Evolutionary conservation across 2,888 invertebrate species (phyloP).

Genomic region (Mongoloraphidia duomilia): DNA sequence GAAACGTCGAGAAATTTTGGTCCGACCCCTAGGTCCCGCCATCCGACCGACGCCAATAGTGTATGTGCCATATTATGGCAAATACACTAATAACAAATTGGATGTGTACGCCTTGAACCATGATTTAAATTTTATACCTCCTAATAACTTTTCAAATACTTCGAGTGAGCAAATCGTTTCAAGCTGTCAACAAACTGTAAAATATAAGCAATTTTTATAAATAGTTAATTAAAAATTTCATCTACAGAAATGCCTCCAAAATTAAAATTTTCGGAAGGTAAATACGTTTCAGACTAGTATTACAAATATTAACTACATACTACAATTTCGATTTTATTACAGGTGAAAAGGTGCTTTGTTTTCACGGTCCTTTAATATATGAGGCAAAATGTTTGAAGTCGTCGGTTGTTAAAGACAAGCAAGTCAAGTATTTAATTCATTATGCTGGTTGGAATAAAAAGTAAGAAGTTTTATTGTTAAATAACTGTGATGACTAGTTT

Average conservation of each 20-base stretch:
- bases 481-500: neutral
- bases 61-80: no score
- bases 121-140: no score
- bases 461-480: conserved; percentile 35
- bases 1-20: no score
- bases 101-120: no score
- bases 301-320: neutral
- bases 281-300: conserved; percentile 6
- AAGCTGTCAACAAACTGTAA: no score
- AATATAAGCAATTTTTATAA: no score
- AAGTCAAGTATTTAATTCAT: conserved; percentile 83
- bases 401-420: conserved; percentile 69
- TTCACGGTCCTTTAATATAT: conserved; percentile 90
- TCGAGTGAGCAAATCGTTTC: no score
- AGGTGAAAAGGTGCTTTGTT: conserved; percentile 87
- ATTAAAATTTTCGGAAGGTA: conserved; percentile 61
- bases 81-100: no score
- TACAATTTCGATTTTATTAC: conserved; percentile 20
- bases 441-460: conserved; percentile 98
- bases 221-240: neutral
- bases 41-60: no score
- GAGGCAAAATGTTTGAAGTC: conserved; percentile 91
- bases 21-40: no score
- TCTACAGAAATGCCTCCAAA: conserved; percentile 42
- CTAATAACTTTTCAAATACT: no score